A percentile compares a stretch with the other conserved stretches of the same genome.
phyloP scores from a whole-genome alignment of 2,113 vertebrate species.

The Eolophus roseicapilla region DNA sequence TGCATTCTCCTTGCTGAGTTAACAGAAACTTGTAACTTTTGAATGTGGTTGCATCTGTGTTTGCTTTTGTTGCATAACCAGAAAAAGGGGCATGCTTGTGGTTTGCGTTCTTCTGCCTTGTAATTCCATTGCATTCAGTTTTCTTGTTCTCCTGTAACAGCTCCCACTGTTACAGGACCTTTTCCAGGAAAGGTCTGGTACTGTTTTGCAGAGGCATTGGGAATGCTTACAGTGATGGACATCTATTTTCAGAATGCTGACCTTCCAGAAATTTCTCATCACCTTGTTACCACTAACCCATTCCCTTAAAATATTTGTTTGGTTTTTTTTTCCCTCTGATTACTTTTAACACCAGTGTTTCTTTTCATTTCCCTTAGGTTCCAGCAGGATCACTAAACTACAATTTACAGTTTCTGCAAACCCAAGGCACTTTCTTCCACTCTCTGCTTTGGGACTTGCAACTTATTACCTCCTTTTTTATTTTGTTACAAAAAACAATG shows the following conservation, averaged over 20 bases:
- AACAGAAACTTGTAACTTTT: not conserved
- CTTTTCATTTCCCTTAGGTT: slow-evolving; percentile 60
- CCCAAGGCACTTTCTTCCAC: slow-evolving; percentile 58
- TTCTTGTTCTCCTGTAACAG: not conserved
- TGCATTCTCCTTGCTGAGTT: not conserved
- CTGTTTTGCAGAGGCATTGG: not conserved
- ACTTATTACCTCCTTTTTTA: slow-evolving; percentile 71
- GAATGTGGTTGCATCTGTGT: not conserved
- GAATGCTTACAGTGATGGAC: not conserved
- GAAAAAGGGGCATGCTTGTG: rapidly evolving
- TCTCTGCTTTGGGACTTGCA: slow-evolving; percentile 77
- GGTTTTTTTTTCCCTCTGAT: slow-evolving; percentile 26
- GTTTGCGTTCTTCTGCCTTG: not conserved
- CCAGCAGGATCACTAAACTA: slow-evolving; percentile 67
- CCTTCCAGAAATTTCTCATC: not conserved
- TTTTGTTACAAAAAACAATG: slow-evolving; percentile 63
- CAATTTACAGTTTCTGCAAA: slow-evolving; percentile 74
- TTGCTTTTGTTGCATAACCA: not conserved
- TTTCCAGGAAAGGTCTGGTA: not conserved
- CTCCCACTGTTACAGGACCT: not conserved
- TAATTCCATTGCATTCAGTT: not conserved
- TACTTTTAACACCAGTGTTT: slow-evolving; percentile 66
- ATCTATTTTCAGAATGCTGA: not conserved
- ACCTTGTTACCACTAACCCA: not conserved
- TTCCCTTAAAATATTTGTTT: not conserved